Evolutionary conservation across 2,888 invertebrate species (phyloP), one percentile per base, ranked within the genome.

Genomic region (Hypercompe scribonia): DNA sequence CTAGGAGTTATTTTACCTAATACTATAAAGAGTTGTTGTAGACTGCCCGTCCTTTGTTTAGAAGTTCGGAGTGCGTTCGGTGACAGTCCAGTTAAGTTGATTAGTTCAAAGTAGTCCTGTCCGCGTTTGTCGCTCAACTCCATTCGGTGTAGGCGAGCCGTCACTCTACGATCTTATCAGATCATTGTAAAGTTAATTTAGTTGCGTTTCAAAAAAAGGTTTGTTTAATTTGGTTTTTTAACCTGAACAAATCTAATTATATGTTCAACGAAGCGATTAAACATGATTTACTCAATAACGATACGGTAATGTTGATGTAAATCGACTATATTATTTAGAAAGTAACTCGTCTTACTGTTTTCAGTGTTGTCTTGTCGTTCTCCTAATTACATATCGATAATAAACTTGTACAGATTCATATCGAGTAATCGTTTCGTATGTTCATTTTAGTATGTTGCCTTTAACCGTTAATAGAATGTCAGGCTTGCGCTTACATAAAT

Each of bases 1-100:
- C 90, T 89, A 87, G 88, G 89, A 91, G 91, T 91, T 93, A 92
- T 93, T 91, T 89, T 90, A 89, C 90, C 89, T 95, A 95, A 94
- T 93, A 89, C 92, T 93, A 91, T 95, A 94, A 94, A 95, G 94
- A 94, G 95, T 93, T 88, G 87, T 86, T 83, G 83, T 85, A 85
- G 84, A 90, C 88, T 87, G 87, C 76, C 83, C 89, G 86, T 87
- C 86, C 85, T 79, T 80, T 92, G 90, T 90, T 92, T 88, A 83
- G 88, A 91, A 92, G 93, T 93, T 92, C 86, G 83, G 86, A 90
- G 90, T 92, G 91, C 90, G 91, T 91, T 86, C 86, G 79, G 86
- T 78, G 84, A 89, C 88, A 86, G 85, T 88, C 83, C 83, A 78
- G 85, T 80, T 87, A 92, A 94, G 90, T 93, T 92, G 89, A 91